Base-by-base conservation (phyloP, 2,797 vertebrate genomes). In the Siniperca scherzeri region DNA sequence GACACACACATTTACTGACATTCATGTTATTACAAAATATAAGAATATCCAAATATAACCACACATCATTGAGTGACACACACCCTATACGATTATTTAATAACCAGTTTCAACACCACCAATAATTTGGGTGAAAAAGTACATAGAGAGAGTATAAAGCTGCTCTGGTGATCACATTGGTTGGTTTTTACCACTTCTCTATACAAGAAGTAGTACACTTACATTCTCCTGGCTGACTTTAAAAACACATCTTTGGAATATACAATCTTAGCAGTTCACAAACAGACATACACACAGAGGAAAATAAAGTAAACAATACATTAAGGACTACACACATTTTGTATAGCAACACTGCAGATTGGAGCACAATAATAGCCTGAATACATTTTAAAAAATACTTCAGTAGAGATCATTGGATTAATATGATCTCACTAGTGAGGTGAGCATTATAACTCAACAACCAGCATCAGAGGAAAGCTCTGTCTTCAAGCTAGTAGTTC, bases 41-140 rank as follows among this genome's bases (percentile, higher is more conserved):
- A 87, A 62, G 50, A 79, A 78, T 60, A 71, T 70, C 56, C 62
- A 88, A 72, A 81, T 61, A 70, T 27, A 78, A 86, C 78, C 61
- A 78, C 74, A 83, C 69, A 75, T 81, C 74, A 68, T 81, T 59
- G 77, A 82, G 70, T 65, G 76, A 83, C 77, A 83, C 76, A 73
- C 78, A 88, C 73, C 74, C 38, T n/a, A 7, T 75, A 66, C 25
- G 52, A 86, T 87, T 80, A 88, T 81, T 87, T 85, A 80, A 86
- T 86, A 88, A 89, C 86, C 89, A 88, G 77, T 71, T 89, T 88
- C 70, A 85, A 81, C 67, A 71, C 62, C 77, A 85, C 50, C 50
- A 77, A 25, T 60, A 73, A 66, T 74, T 60, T 72, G 68, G 67
- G 66, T 78, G 72, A 52, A 61, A 87, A 67, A 30, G 21, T 1